Evolutionary conservation across 2,888 invertebrate species (phyloP).

Genomic region (Harpalus rufipes): DNA sequence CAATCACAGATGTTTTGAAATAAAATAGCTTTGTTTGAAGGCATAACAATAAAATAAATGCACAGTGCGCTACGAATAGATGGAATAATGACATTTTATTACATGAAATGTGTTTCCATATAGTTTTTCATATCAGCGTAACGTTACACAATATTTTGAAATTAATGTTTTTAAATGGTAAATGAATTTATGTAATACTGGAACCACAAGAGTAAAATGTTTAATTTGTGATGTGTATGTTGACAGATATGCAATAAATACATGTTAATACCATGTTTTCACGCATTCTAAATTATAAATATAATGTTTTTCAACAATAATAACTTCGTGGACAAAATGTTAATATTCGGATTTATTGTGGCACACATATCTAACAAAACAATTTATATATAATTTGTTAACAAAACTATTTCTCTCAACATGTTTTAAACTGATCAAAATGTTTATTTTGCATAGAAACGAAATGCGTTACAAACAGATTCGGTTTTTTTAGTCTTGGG

Average conservation of each 20-base stretch:
- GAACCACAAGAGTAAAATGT: neutral
- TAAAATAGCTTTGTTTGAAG: slow-evolving; percentile 10
- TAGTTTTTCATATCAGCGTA: neutral
- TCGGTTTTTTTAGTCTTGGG: too few species aligned
- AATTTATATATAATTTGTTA: neutral
- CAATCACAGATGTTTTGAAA: slow-evolving; percentile 39
- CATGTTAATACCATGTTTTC: neutral
- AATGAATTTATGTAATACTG: neutral
- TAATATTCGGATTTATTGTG: neutral
- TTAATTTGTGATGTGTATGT: neutral
- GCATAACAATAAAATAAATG: slow-evolving; percentile 14
- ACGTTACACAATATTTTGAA: neutral
- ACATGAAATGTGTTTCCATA: slow-evolving; percentile 5
- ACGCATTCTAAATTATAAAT: neutral
- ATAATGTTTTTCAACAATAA: neutral
- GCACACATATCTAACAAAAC: neutral
- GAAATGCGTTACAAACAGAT: too few species aligned
- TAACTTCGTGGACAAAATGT: neutral
- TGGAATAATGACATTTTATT: slow-evolving; percentile 17
- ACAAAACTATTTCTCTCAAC: too few species aligned
- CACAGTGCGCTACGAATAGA: neutral
- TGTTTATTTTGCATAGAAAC: too few species aligned
- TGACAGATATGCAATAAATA: neutral
- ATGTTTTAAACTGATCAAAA: too few species aligned
- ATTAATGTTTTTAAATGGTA: neutral